These are phyloP conservation scores for Auanema sp. DNA, from an alignment of 2,888 invertebrate genomes.

Conservation along the genomic window DNA sequence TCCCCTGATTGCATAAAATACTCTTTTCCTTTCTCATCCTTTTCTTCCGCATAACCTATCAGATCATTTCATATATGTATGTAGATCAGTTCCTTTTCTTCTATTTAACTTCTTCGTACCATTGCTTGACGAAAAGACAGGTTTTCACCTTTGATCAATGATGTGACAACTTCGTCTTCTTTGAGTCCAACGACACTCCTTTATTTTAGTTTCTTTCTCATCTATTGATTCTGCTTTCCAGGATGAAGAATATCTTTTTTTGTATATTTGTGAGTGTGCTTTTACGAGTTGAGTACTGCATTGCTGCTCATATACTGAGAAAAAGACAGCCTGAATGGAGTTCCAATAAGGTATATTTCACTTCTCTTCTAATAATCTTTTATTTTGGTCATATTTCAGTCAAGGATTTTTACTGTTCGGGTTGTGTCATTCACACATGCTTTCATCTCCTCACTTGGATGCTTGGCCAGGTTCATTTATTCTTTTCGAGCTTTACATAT, in stretches of 20 bases:
- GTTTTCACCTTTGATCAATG: too few species aligned
- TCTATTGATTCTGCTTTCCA: background rate
- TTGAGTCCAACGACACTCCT: too few species aligned
- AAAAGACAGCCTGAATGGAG: conserved; percentile 35
- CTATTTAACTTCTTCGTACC: too few species aligned
- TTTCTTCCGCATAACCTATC: background rate
- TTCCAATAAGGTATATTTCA: conserved; percentile 24
- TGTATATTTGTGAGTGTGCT: conserved; percentile 24
- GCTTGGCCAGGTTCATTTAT: conserved; percentile 34
- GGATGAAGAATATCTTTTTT: conserved; percentile 23
- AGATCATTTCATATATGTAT: too few species aligned
- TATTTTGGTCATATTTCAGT: conserved; percentile 16
- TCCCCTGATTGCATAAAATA: too few species aligned
- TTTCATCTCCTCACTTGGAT: conserved; percentile 40
- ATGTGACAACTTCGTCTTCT: too few species aligned
- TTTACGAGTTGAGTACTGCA: conserved; percentile 38
- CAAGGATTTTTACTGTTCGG: conserved; percentile 42
- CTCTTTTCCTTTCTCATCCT: background rate
- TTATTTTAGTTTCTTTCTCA: too few species aligned
- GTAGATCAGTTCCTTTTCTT: too few species aligned
- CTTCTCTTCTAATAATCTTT: background rate
- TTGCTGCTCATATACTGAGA: conserved; percentile 26
- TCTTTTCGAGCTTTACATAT: background rate
- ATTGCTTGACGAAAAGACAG: too few species aligned
- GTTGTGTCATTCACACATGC: conserved; percentile 52